Evolutionary conservation across 2,113 vertebrate species (phyloP).

Genomic region (Chrysemys picta): DNA sequence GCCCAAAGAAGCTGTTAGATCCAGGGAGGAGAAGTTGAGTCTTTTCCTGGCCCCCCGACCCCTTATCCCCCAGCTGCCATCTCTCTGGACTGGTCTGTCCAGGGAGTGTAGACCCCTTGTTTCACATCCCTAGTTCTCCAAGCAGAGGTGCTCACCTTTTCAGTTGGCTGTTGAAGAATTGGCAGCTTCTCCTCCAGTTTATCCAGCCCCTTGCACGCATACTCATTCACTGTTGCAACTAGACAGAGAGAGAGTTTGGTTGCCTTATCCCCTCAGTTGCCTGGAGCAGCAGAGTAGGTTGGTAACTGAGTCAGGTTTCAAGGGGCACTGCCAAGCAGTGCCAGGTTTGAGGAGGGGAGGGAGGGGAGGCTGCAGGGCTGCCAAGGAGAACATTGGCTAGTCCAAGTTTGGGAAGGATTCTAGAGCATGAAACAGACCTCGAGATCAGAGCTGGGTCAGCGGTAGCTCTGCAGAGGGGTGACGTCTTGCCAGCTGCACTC

Average conservation of each 20-base stretch:
- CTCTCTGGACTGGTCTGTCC: background rate
- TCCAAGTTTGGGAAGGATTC: background rate
- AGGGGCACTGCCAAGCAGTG: background rate
- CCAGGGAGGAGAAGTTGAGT: background rate
- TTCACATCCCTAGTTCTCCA: constrained; percentile 71
- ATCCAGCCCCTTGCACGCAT: constrained; percentile 84
- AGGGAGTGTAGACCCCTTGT: background rate
- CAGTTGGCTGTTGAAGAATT: constrained; percentile 83
- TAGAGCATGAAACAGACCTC: too few relatives aligned
- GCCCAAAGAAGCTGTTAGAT: background rate
- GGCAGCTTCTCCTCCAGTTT: constrained; percentile 87
- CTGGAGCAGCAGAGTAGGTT: background rate
- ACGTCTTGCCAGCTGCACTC: background rate
- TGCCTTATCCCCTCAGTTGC: background rate
- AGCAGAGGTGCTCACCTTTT: constrained; percentile 76
- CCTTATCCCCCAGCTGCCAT: background rate
- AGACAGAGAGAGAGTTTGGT: background rate
- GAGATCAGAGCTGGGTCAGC: too few relatives aligned
- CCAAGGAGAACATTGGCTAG: background rate
- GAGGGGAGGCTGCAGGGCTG: background rate
- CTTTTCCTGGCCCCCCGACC: too few relatives aligned
- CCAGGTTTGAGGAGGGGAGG: background rate
- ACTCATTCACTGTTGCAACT: constrained; percentile 84
- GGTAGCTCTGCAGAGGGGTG: too few relatives aligned
- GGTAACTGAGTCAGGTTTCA: background rate